Conservation (phyloP, 2,797 vertebrate genomes). For the Scarus forsteni region DNA sequence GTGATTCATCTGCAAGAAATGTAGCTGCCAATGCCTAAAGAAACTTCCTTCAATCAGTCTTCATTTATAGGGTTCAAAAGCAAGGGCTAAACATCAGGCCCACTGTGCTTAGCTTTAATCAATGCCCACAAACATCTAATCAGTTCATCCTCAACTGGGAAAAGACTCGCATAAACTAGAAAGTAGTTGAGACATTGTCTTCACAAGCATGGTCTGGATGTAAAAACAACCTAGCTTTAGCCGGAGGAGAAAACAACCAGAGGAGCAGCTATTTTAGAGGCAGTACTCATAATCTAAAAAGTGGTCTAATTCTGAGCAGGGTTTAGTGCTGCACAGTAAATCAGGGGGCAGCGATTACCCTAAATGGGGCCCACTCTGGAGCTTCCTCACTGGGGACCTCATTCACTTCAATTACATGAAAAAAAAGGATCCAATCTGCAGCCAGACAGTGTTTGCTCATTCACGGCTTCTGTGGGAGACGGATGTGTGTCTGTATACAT, state of each 20-base stretch:
- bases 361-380: constrained; percentile 49
- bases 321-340: constrained; percentile 34
- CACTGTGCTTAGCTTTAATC: too few relatives aligned
- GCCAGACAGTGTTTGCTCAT: constrained; percentile 55
- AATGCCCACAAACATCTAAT: too few relatives aligned
- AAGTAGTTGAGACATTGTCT: too few relatives aligned
- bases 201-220: too few relatives aligned
- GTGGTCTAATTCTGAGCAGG: constrained; percentile 22
- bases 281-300: constrained; percentile 14
- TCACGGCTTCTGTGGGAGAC: constrained; percentile 66
- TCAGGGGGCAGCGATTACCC: constrained; percentile 36
- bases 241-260: constrained; percentile 11
- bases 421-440: constrained; percentile 31
- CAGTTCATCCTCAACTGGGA: too few relatives aligned
- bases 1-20: too few relatives aligned
- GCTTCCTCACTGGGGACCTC: constrained; percentile 56
- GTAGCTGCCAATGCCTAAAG: too few relatives aligned
- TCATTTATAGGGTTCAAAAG: too few relatives aligned
- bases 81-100: too few relatives aligned
- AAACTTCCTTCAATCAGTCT: too few relatives aligned
- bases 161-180: too few relatives aligned
- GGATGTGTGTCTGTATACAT: constrained; percentile 53
- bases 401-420: constrained; percentile 55
- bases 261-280: constrained; percentile 10
- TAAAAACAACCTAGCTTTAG: too few relatives aligned